Evolutionary conservation across 2,888 invertebrate genomes (phyloP).

Genomic region (Punctoribates punctum): DNA sequence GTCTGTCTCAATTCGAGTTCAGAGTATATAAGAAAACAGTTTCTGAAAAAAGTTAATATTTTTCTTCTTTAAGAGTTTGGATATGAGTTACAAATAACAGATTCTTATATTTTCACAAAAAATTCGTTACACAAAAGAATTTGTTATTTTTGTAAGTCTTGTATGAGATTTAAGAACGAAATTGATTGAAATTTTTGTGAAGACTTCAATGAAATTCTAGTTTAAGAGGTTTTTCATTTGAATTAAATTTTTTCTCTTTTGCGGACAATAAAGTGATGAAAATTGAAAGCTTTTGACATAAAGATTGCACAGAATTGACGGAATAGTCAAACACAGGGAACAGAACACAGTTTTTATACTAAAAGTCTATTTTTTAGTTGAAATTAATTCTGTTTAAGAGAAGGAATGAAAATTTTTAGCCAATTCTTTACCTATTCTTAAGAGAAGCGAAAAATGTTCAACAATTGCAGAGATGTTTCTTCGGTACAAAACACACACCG

Average conservation of each 20-base stretch:
- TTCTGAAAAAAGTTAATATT: no score
- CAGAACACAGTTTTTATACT: neutral
- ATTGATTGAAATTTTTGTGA: neutral
- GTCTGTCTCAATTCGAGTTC: neutral
- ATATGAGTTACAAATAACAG: no score
- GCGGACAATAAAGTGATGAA: neutral
- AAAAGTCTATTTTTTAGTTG: neutral
- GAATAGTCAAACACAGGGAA: neutral
- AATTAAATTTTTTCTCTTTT: neutral
- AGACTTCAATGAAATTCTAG: neutral
- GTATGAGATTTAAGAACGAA: neutral
- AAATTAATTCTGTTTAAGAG: neutral
- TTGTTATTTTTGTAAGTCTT: neutral
- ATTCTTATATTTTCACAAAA: no score
- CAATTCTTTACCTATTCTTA: neutral
- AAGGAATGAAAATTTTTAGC: neutral
- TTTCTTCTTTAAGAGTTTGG: no score
- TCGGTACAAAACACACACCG: conserved; percentile 15
- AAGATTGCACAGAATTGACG: neutral
- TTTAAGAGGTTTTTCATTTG: neutral
- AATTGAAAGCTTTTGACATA: conserved; percentile 14
- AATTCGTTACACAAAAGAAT: no score
- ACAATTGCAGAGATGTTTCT: neutral
- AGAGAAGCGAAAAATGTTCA: neutral
- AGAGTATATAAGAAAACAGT: neutral